These are phyloP conservation scores for Lycaena phlaeas DNA, from an alignment of 2,888 invertebrate species.

Conservation along the genomic window DNA sequence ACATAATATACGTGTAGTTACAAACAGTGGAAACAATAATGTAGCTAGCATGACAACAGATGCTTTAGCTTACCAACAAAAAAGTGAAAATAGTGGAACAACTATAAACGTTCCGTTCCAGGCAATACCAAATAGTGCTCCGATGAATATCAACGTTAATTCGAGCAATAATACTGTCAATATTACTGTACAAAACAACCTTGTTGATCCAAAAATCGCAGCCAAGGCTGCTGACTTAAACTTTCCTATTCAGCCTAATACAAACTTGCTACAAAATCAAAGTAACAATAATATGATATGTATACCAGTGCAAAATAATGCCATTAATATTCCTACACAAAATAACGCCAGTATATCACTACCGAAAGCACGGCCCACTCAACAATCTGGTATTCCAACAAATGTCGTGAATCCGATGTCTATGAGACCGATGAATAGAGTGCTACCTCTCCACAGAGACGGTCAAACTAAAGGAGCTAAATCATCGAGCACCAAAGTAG, in stretches of 20 bases:
- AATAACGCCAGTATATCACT: slow-evolving; percentile 72
- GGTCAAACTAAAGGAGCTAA: slow-evolving; percentile 67
- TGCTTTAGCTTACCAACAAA: slow-evolving; percentile 55
- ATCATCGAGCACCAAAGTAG: slow-evolving; percentile 37
- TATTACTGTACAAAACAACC: slow-evolving; percentile 64
- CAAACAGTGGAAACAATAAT: slow-evolving; percentile 47
- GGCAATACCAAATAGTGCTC: slow-evolving; percentile 65
- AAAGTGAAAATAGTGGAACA: slow-evolving; percentile 50
- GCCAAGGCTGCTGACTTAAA: slow-evolving; percentile 56
- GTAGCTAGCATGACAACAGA: slow-evolving; percentile 45
- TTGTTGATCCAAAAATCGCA: slow-evolving; percentile 64
- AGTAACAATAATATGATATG: slow-evolving; percentile 56
- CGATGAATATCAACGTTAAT: slow-evolving; percentile 67
- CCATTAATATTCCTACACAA: slow-evolving; percentile 63
- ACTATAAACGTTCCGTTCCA: slow-evolving; percentile 69
- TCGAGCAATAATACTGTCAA: slow-evolving; percentile 67
- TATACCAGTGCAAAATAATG: slow-evolving; percentile 57
- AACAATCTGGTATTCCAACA: slow-evolving; percentile 76
- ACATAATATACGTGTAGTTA: slow-evolving; percentile 62
- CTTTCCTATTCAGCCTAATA: slow-evolving; percentile 52
- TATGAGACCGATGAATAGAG: slow-evolving; percentile 83
- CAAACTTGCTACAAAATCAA: slow-evolving; percentile 48
- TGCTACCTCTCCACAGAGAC: slow-evolving; percentile 83
- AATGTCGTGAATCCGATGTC: slow-evolving; percentile 81
- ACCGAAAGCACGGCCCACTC: slow-evolving; percentile 74